Conservation (phyloP, 2,888 invertebrate genomes). For the Allolobophora icterica region DNA sequence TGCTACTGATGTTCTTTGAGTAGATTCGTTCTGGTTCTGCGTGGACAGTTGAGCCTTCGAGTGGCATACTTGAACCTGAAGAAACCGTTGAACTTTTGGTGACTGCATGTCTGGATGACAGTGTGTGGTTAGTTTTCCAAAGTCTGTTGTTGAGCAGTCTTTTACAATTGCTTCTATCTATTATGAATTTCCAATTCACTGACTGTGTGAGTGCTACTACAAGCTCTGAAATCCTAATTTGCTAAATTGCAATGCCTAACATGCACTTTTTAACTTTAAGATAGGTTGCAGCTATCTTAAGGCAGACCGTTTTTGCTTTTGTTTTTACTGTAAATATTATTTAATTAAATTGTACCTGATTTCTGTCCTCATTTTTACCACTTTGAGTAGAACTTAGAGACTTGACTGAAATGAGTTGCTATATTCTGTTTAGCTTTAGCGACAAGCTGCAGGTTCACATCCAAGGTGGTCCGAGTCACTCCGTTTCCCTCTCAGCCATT, state of each 20-base stretch:
- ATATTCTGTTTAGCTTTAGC: conserved; percentile 53
- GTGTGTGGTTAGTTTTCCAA: conserved; percentile 55
- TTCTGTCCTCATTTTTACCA: no score
- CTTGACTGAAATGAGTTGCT: background rate
- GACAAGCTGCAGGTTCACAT: conserved; percentile 64
- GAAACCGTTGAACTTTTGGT: conserved; percentile 57
- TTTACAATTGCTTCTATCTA: background rate
- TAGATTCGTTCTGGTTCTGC: conserved; percentile 60
- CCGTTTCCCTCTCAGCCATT: conserved; percentile 69
- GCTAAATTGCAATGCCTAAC: background rate
- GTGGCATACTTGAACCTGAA: conserved; percentile 62
- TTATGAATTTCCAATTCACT: background rate
- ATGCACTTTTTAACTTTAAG: conserved; percentile 7
- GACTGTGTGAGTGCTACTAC: background rate
- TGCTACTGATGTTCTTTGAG: background rate
- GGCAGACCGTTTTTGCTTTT: background rate
- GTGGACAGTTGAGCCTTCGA: conserved; percentile 60
- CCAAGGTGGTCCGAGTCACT: conserved; percentile 65
- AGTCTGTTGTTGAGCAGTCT: no score
- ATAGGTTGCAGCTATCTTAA: background rate
- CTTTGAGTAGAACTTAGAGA: no score
- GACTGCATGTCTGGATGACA: conserved; percentile 62
- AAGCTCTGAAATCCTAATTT: background rate
- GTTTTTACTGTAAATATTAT: background rate
- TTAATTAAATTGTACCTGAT: no score